A percentile compares a stretch with the other conserved stretches of the same genome.
Evolutionary conservation across 2,888 invertebrate species (phyloP).

Genomic region (Leptinotarsa rubiginosa): DNA sequence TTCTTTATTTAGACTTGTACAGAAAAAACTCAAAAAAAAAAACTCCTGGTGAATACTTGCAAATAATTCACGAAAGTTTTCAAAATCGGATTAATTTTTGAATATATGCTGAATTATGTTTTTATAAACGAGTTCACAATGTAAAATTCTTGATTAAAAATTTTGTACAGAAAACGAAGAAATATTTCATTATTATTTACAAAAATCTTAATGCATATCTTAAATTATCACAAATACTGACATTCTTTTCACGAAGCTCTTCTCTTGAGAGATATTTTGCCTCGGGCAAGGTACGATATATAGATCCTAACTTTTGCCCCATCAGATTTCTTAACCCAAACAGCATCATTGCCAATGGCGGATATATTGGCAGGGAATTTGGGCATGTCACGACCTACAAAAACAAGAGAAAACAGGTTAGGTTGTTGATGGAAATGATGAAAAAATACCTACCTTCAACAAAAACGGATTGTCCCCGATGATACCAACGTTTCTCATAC

Average conservation of each 20-base stretch:
- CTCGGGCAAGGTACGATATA: conserved; percentile 85
- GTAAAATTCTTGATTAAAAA: too few species aligned
- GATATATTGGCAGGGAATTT: conserved; percentile 91
- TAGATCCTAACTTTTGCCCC: conserved; percentile 86
- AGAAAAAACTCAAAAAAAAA: too few species aligned
- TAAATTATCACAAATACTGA: conserved; percentile 1
- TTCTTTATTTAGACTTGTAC: too few species aligned
- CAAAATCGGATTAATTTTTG: too few species aligned
- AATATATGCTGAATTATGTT: too few species aligned
- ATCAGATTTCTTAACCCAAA: conserved; percentile 91
- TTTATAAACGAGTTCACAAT: too few species aligned
- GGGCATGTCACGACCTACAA: conserved; percentile 85
- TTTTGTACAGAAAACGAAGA: neutral
- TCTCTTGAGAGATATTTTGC: conserved; percentile 88
- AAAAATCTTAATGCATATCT: neutral
- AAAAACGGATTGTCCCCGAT: conserved; percentile 92
- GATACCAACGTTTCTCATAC: conserved; percentile 95
- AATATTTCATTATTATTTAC: conserved; percentile 9
- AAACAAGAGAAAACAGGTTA: neutral
- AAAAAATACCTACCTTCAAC: conserved; percentile 52
- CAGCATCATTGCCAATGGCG: conserved; percentile 91
- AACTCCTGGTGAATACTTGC: too few species aligned
- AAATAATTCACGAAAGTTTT: too few species aligned
- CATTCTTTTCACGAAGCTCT: conserved; percentile 74
- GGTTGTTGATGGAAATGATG: neutral